Base-by-base conservation (phyloP, 2,113 vertebrate species). In the Nothocercus julius region DNA sequence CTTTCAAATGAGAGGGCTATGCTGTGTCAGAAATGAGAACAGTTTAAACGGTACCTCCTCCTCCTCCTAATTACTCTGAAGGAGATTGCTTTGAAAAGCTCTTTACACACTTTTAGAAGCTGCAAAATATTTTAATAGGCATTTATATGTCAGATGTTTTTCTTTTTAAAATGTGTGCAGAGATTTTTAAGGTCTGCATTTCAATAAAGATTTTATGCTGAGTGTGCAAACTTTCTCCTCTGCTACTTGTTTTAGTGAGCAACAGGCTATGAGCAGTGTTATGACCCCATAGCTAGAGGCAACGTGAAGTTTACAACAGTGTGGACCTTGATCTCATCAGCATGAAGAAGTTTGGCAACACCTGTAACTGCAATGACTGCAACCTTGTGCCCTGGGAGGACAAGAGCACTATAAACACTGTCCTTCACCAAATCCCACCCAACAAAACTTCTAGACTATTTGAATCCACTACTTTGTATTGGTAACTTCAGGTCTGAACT, bases 21-120 rank as follows among this genome's bases (percentile, higher is more conserved):
- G 72, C 5, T 54, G 7, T 73, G 38, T 84, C 66, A 95, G 61
- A 95, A 95, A 84, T 70, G 85, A 84, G 32, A 83, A 56, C 30
- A 61, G 16, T 62, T 87, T 87, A 89, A 94, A 85, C 36, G 16
- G 34, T 80, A 49, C 59, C 34, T 92, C 34, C n/a, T 72, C 56
- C 40, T 96, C 53, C n/a, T 77, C 47, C 30, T 78, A 81, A 90
- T 80, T 93, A 67, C 40, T 74, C 47, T 70, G 70, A 89, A 82
- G 25, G 22, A 74, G 13, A 81, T 62, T 15, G 38, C 21, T 81
- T 84, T 82, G 30, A 64, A 93, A 89, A 91, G 30, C 30, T 69
- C 40, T 81, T 74, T 89, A 32, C 27, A 68, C 7, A 32, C 19
- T 58, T 86, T 54, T 1, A 91, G 72, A 88, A 80, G 30, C 8